Conservation (phyloP, 2,113 vertebrate species). For the Triplophysa siluroides region DNA sequence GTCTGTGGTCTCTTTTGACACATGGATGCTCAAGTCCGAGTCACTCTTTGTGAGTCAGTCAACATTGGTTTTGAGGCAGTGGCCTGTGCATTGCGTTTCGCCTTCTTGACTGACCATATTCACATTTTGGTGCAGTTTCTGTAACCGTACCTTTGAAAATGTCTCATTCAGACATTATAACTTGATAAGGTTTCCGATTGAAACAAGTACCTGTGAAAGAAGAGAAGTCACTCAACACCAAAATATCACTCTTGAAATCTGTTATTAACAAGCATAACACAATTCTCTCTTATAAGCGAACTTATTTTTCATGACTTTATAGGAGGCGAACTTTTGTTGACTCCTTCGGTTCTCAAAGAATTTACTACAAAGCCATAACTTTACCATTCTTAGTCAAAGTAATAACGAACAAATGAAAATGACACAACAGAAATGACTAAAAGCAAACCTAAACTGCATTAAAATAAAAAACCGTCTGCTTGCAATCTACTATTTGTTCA, state of each 20-base stretch:
- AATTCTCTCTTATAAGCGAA: no score
- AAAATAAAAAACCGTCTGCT: neutral
- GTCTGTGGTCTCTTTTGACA: constrained; percentile 7
- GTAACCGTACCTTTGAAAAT: neutral
- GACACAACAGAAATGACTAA: neutral
- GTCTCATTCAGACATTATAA: neutral
- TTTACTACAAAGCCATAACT: neutral
- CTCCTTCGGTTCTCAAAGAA: neutral
- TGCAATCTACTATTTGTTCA: constrained; percentile 46
- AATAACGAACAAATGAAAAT: neutral
- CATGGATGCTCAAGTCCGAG: constrained; percentile 25
- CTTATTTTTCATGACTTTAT: neutral
- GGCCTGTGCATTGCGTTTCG: neutral
- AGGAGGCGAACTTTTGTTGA: no score
- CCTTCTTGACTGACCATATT: constrained; percentile 12
- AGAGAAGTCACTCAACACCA: neutral
- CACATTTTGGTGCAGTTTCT: neutral
- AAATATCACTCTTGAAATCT: no score
- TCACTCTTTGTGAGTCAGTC: neutral
- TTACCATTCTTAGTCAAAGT: neutral
- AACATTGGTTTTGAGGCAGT: constrained; percentile 8
- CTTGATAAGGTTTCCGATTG: neutral
- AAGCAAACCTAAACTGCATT: neutral
- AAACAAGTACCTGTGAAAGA: neutral
- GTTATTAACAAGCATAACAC: no score